Percentiles rank a stretch among this genome's conserved stretches.
Evolutionary conservation across 2,797 vertebrate genomes (phyloP).

Genomic region (Coccyzus lansbergi): DNA sequence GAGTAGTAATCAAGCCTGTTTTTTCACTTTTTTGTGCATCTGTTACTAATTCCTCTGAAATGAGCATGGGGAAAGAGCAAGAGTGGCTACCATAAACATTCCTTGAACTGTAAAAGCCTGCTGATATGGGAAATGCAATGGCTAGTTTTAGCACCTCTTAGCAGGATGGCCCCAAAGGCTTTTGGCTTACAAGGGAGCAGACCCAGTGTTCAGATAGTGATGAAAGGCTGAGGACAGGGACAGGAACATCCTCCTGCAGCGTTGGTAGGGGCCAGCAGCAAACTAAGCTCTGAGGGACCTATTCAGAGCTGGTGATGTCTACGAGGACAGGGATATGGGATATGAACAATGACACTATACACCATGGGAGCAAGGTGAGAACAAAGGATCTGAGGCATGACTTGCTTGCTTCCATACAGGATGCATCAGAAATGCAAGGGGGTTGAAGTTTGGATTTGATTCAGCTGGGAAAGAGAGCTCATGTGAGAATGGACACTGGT

Average conservation of each 20-base stretch:
- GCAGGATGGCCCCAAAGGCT: background rate
- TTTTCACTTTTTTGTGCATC: background rate
- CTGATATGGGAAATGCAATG: background rate
- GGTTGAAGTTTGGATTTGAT: background rate
- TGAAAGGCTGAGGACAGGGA: background rate
- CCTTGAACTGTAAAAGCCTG: background rate
- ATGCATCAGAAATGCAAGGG: background rate
- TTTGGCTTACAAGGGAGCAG: background rate
- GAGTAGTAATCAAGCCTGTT: background rate
- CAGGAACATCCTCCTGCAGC: accelerated
- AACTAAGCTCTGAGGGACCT: background rate
- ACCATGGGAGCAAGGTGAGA: background rate
- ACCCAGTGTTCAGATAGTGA: background rate
- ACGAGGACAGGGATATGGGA: background rate
- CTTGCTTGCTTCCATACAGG: background rate
- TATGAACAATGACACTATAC: background rate
- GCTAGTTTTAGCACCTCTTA: background rate
- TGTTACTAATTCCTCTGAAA: background rate
- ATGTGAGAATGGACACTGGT: background rate
- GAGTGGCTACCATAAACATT: background rate
- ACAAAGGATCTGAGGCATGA: background rate
- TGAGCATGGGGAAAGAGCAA: background rate
- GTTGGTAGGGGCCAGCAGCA: background rate
- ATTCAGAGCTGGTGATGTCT: background rate
- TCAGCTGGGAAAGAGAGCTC: background rate